Evolutionary conservation across 2,888 invertebrate genomes (phyloP).

Genomic region (Apamea monoglypha): DNA sequence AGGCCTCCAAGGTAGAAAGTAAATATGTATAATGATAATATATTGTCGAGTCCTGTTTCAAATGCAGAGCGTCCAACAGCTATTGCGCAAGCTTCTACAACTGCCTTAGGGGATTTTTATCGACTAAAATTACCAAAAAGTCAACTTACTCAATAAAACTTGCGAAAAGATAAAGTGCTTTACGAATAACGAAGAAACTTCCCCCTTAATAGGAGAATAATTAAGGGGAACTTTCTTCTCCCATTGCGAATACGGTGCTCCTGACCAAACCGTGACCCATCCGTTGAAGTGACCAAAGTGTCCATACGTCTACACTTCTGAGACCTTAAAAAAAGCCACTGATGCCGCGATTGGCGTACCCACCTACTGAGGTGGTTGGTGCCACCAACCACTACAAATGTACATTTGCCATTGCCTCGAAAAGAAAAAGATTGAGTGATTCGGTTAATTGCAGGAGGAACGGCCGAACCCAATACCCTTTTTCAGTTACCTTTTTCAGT

Average conservation of each 20-base stretch:
- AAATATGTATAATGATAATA: background rate
- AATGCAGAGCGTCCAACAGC: background rate
- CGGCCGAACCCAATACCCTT: too few relatives aligned
- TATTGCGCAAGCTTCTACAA: conserved; percentile 32
- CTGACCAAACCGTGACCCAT: background rate
- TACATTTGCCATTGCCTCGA: background rate
- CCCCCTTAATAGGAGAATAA: background rate
- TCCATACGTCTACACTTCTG: background rate
- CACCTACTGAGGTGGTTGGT: background rate
- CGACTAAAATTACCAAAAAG: background rate
- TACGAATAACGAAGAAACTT: background rate
- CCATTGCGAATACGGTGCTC: background rate
- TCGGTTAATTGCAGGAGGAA: background rate
- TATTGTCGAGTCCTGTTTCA: conserved; percentile 3
- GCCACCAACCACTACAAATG: too few relatives aligned
- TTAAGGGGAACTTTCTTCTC: too few relatives aligned
- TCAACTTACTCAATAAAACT: background rate
- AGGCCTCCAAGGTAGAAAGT: conserved; percentile 24
- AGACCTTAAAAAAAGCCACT: background rate
- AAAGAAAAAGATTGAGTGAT: background rate
- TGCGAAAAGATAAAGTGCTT: background rate
- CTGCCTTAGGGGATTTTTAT: background rate
- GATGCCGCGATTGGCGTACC: background rate
- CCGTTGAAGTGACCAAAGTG: background rate
- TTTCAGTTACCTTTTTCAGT: too few relatives aligned